These are phyloP conservation scores for Aldabrachelys gigantea DNA, from an alignment of 2,113 vertebrate genomes.

Conservation along the genomic window DNA sequence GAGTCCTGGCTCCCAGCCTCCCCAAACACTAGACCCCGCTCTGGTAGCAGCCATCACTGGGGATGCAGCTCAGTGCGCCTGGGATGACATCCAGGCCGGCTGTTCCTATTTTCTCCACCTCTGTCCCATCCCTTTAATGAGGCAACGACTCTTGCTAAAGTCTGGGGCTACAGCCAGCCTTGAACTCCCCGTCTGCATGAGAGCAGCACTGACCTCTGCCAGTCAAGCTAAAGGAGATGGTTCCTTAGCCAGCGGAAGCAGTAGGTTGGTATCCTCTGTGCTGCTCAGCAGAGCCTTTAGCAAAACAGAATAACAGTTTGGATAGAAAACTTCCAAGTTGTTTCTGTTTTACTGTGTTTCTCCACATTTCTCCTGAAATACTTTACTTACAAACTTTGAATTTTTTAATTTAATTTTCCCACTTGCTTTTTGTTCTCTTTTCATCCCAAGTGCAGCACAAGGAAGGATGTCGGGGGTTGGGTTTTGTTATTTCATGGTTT, in stretches of 20 bases:
- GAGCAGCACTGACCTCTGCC: background rate
- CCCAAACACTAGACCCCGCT: background rate
- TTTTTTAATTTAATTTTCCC: background rate
- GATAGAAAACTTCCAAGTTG: background rate
- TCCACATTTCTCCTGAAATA: background rate
- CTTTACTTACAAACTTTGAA: background rate
- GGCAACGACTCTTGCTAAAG: background rate
- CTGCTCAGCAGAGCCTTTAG: background rate
- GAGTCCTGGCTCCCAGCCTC: background rate
- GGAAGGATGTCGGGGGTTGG: background rate
- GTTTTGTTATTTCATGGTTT: background rate
- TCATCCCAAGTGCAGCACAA: background rate
- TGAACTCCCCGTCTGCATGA: rapidly evolving
- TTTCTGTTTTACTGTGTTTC: background rate
- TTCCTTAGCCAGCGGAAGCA: rapidly evolving
- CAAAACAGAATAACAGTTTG: background rate
- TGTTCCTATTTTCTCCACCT: background rate
- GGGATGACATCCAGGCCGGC: background rate
- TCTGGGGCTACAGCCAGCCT: no score
- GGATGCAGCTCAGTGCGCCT: background rate
- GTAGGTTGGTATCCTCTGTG: background rate
- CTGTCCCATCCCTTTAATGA: background rate
- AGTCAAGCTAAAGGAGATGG: background rate
- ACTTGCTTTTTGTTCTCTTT: background rate
- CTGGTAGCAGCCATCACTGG: background rate